Evolutionary conservation across 2,797 vertebrate species (phyloP).

Genomic region (Enoplosus armatus): DNA sequence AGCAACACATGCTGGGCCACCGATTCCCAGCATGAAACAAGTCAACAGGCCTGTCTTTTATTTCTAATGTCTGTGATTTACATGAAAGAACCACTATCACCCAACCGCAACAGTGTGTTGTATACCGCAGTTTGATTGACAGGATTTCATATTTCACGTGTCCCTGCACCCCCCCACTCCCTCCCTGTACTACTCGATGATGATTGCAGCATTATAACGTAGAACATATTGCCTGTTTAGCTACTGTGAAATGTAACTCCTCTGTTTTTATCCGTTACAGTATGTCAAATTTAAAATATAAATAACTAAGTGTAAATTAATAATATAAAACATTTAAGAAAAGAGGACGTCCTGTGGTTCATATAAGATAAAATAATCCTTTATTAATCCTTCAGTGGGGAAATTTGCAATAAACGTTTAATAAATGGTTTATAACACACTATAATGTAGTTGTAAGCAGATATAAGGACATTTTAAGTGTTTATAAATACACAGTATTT

Average conservation of each 20-base stretch:
- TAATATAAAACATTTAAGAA: no score
- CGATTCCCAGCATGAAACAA: constrained; percentile 84
- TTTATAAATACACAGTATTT: no score
- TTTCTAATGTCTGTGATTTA: constrained; percentile 86
- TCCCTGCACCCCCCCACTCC: constrained; percentile 59
- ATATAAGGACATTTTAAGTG: neutral
- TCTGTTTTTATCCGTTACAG: constrained; percentile 38
- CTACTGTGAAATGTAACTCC: constrained; percentile 59
- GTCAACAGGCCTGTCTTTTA: constrained; percentile 86
- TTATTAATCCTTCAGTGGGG: no score
- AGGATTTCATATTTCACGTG: constrained; percentile 83
- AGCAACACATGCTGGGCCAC: constrained; percentile 87
- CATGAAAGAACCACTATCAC: constrained; percentile 84
- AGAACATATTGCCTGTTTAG: constrained; percentile 72
- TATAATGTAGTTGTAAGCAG: neutral
- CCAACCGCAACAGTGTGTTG: constrained; percentile 82
- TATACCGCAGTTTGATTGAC: constrained; percentile 81
- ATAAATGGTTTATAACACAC: neutral
- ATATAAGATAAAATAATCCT: no score
- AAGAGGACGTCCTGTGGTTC: no score
- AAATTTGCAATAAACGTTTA: no score
- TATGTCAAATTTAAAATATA: constrained; percentile 22
- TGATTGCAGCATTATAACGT: constrained; percentile 77
- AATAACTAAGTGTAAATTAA: constrained; percentile 27
- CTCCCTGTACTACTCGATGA: constrained; percentile 80